These are phyloP conservation scores for Lampropteryx suffumata DNA, from an alignment of 2,888 invertebrate genomes.

Conservation along the genomic window DNA sequence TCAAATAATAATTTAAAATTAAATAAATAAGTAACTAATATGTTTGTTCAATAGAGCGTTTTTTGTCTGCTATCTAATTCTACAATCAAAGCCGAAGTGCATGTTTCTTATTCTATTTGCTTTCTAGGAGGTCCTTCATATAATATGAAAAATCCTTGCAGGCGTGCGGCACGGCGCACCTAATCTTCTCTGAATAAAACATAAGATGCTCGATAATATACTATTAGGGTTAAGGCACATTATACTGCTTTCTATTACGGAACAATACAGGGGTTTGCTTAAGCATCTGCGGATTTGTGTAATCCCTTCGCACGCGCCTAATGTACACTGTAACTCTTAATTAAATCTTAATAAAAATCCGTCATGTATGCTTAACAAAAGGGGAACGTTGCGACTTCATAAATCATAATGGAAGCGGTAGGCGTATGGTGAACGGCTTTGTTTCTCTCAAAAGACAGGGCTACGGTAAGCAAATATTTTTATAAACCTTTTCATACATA, in stretches of 20 bases:
- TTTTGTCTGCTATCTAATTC: too few species aligned
- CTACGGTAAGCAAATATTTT: too few species aligned
- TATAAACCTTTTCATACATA: too few species aligned
- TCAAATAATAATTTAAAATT: too few species aligned
- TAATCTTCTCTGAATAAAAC: slow-evolving; percentile 80
- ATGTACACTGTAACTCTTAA: slow-evolving; percentile 59
- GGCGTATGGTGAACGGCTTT: slow-evolving; percentile 30
- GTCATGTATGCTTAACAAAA: slow-evolving; percentile 41
- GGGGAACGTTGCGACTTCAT: slow-evolving; percentile 39
- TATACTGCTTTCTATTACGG: slow-evolving; percentile 71
- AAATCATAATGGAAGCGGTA: slow-evolving; percentile 7
- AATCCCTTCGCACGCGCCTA: slow-evolving; percentile 60
- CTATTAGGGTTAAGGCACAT: slow-evolving; percentile 74
- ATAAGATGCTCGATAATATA: slow-evolving; percentile 76
- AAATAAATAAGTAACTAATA: too few species aligned
- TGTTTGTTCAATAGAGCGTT: too few species aligned
- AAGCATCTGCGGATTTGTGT: slow-evolving; percentile 42
- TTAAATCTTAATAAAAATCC: slow-evolving; percentile 74
- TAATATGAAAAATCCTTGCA: slow-evolving; percentile 63
- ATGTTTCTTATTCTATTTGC: neutral
- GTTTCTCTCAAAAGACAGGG: neutral
- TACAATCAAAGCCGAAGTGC: too few species aligned
- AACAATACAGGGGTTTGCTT: slow-evolving; percentile 49
- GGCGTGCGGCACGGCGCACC: slow-evolving; percentile 55
- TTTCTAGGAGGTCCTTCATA: slow-evolving; percentile 39